phyloP scores from a whole-genome alignment of 2,888 invertebrate genomes.

The Meiosimyza decipiens region DNA sequence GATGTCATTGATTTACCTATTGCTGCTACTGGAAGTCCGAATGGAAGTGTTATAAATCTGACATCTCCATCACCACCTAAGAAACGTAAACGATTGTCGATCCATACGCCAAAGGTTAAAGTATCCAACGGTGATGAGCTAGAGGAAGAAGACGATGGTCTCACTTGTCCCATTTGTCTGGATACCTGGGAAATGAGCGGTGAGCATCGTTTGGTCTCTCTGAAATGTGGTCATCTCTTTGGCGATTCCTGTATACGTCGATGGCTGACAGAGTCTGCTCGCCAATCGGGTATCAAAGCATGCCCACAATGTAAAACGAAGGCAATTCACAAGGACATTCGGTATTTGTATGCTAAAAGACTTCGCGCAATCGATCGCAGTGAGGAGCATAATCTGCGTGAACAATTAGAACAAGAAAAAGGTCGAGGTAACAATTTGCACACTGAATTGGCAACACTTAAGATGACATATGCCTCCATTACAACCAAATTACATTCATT shows the following conservation, averaged over 20 bases:
- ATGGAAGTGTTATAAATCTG: slow-evolving; percentile 39
- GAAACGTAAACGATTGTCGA: slow-evolving; percentile 58
- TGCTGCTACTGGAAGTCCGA: slow-evolving; percentile 12
- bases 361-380: slow-evolving; percentile 82
- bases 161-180: slow-evolving; percentile 87
- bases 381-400: slow-evolving; percentile 76
- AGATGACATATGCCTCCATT: slow-evolving; percentile 53
- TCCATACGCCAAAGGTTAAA: slow-evolving; percentile 51
- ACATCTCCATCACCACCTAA: slow-evolving; percentile 56
- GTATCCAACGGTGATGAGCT: slow-evolving; percentile 63
- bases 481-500: slow-evolving; percentile 49
- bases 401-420: slow-evolving; percentile 71
- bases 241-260: slow-evolving; percentile 77
- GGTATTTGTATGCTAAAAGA: slow-evolving; percentile 83
- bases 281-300: slow-evolving; percentile 67
- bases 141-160: slow-evolving; percentile 74
- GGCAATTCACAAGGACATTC: slow-evolving; percentile 76
- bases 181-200: slow-evolving; percentile 90
- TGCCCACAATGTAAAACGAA: slow-evolving; percentile 92
- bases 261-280: slow-evolving; percentile 63
- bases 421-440: slow-evolving; percentile 72
- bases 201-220: slow-evolving; percentile 83
- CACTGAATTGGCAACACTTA: slow-evolving; percentile 71
- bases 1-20: neutral
- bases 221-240: slow-evolving; percentile 94